Base-by-base conservation (phyloP, 1,140 invertebrate genomes). In the Samia ricini region DNA sequence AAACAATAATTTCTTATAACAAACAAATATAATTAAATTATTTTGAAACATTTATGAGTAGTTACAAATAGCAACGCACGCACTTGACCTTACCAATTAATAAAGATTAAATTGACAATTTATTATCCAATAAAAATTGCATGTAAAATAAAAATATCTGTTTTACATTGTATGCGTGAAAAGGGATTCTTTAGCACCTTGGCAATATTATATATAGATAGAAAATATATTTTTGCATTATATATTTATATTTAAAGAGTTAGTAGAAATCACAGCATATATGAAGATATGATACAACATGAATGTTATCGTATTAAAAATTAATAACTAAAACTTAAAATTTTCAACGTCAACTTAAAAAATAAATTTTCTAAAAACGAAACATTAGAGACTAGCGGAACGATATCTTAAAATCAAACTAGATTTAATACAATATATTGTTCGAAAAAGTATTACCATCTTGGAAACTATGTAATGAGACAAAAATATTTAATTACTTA, bases 191-290 rank as follows among this genome's bases (percentile, higher is more conserved):
- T 1, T 1, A 15, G 4, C 33, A 42, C 33, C 33, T 42, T 42
- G n/a, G 7, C 33, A 15, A 12, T 42, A 42, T 42, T 4, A 42
- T 42, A 15, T 26, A 4, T 26, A 26, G 3, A 26, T 8, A 29
- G 26, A 8, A 29, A 8, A 29, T 10, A 29, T 5, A 10, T 5
- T 29, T 15, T 15, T 15, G n/a, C 12, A 15, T 1, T 4, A 15
- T 15, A 42, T 15, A 42, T 42, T 42, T 42, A 42, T 42, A 15
- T 42, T n/a, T n/a, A n/a, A n/a, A 42, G 10, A 15, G 64, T 77
- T 76, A 81, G 75, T 77, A 77, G 77, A 77, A 85, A 85, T 85
- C 81, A 85, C 81, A 85, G 81, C 69, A 77, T 74, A 78, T 71
- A 61, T 81, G 71, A 76, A 76, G 68, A 72, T 58, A 63, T 52